Evolutionary conservation across 1,140 invertebrate species (phyloP).

Genomic region (Acromyrmex echinatior): DNA sequence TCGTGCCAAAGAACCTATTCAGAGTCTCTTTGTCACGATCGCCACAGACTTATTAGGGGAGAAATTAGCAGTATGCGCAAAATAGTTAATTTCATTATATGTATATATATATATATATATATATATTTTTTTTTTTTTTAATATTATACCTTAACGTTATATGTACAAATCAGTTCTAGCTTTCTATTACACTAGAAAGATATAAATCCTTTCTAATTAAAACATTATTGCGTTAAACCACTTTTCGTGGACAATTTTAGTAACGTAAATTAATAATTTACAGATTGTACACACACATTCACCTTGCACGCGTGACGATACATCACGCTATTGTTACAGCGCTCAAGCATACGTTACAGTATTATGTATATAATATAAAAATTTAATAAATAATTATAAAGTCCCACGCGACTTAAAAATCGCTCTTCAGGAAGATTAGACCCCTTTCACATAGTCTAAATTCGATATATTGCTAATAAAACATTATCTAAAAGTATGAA

Average conservation of each 20-base stretch:
- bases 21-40: too few species aligned
- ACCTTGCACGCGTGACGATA: slow-evolving; percentile 49
- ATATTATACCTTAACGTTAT: slow-evolving; percentile 82
- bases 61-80: slow-evolving; percentile 1
- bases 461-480: slow-evolving; percentile 11
- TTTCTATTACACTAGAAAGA: slow-evolving; percentile 66
- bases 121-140: slow-evolving; percentile 66
- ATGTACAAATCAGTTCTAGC: slow-evolving; percentile 83
- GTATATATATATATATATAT: slow-evolving; percentile 61
- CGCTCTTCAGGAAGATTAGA: slow-evolving; percentile 36
- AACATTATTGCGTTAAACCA: slow-evolving; percentile 80
- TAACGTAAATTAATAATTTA: slow-evolving; percentile 82
- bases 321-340: slow-evolving; percentile 57
- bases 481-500: background rate
- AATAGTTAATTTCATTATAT: slow-evolving; percentile 68
- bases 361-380: slow-evolving; percentile 68
- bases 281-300: slow-evolving; percentile 83
- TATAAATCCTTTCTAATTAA: slow-evolving; percentile 66
- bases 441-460: slow-evolving; percentile 4
- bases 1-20: too few species aligned
- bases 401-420: slow-evolving; percentile 4
- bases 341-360: slow-evolving; percentile 67
- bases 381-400: slow-evolving; percentile 80
- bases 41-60: background rate
- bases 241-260: slow-evolving; percentile 75